Evolutionary conservation across 1,140 invertebrate genomes (phyloP).

Genomic region (Drosophila obscura): DNA sequence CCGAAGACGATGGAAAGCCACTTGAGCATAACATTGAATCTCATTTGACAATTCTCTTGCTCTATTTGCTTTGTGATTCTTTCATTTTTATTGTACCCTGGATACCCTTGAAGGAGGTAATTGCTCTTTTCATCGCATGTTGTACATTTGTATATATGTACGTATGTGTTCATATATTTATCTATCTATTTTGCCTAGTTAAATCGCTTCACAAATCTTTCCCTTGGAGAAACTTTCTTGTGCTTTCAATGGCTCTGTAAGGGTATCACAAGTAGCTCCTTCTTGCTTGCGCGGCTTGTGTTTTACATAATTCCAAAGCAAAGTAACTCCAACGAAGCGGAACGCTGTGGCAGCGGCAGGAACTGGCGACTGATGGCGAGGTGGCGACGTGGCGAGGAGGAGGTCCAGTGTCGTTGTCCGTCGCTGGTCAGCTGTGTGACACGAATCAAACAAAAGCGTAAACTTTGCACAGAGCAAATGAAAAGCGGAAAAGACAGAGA

Average conservation of each 20-base stretch:
- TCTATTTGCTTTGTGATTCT: constrained; percentile 49
- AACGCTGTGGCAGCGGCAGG: constrained; percentile 26
- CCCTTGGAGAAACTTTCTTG: no score
- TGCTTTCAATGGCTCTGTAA: no score
- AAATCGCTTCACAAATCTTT: no score
- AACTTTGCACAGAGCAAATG: constrained; percentile 76
- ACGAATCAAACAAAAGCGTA: constrained; percentile 76
- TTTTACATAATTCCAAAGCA: constrained; percentile 76
- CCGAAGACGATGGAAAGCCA: constrained; percentile 35
- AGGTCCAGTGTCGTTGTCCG: not conserved
- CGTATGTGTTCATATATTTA: no score
- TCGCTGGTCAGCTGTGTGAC: constrained; percentile 59
- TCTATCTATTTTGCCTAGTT: no score
- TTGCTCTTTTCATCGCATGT: no score
- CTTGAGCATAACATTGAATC: constrained; percentile 79
- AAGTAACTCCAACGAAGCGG: constrained; percentile 59
- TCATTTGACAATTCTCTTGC: constrained; percentile 68
- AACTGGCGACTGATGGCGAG: no score
- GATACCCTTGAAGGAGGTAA: no score
- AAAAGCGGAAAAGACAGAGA: constrained; percentile 50
- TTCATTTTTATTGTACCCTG: not conserved
- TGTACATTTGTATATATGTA: no score
- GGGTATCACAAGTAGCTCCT: no score
- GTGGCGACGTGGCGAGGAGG: not conserved
- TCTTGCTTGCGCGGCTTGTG: constrained; percentile 5